These are phyloP conservation scores for Anguilla obscura DNA, from an alignment of 2,797 vertebrate species.

Conservation along the genomic window DNA sequence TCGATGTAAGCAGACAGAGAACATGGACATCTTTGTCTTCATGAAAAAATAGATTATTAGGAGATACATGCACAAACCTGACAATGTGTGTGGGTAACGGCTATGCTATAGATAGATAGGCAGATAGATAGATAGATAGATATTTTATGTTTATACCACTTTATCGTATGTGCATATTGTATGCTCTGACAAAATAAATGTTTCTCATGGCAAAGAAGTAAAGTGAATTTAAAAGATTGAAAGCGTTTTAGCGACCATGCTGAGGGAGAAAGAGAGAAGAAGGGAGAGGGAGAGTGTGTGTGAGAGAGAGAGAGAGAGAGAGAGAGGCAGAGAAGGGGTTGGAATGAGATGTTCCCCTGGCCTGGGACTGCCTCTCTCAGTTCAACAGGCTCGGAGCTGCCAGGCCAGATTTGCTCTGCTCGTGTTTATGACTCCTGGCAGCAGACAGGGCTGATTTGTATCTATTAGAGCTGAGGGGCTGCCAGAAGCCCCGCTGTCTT, in stretches of 20 bases:
- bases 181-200: background rate
- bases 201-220: background rate
- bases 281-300: background rate
- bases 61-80: no score
- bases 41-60: no score
- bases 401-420: background rate
- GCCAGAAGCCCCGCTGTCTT: background rate
- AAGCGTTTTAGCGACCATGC: background rate
- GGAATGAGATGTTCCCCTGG: background rate
- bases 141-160: background rate
- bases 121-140: no score
- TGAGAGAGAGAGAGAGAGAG: background rate
- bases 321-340: background rate
- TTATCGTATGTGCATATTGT: background rate
- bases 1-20: no score
- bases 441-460: background rate
- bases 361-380: background rate
- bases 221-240: background rate
- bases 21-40: no score
- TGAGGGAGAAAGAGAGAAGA: background rate
- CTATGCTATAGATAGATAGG: background rate
- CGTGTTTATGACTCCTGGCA: background rate
- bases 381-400: background rate
- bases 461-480: slow-evolving; percentile 6
- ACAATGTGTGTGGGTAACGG: no score